Percentiles rank a stretch among this genome's conserved stretches.
phyloP scores from a whole-genome alignment of 2,888 invertebrate genomes.

The Nomada hirtipes region DNA sequence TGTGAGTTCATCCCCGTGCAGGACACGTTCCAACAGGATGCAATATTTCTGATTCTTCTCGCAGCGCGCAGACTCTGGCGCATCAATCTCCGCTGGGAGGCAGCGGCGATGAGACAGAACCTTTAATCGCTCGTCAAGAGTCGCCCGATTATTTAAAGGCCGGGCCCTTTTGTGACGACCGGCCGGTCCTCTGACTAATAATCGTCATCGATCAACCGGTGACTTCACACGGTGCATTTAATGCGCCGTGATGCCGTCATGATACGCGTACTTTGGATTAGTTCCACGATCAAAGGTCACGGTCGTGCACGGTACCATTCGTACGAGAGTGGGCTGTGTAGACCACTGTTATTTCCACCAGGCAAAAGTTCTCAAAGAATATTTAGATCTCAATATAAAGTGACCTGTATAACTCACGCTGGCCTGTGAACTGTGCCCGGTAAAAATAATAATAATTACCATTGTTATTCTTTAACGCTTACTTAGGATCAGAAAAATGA shows the following conservation, averaged over 20 bases:
- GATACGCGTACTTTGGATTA: constrained; percentile 81
- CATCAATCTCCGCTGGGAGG: constrained; percentile 63
- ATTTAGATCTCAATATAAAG: neutral
- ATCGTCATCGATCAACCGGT: constrained; percentile 81
- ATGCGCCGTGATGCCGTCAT: constrained; percentile 78
- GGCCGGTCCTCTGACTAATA: constrained; percentile 79
- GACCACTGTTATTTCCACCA: neutral
- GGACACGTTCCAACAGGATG: constrained; percentile 54
- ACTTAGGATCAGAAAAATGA: too few relatives aligned
- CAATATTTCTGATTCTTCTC: constrained; percentile 68
- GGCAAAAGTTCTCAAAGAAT: neutral
- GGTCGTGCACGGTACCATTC: constrained; percentile 65
- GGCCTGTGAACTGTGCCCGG: too few relatives aligned
- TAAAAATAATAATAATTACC: too few relatives aligned
- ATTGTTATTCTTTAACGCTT: too few relatives aligned
- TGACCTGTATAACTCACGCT: neutral
- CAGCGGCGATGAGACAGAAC: constrained; percentile 64
- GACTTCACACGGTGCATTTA: constrained; percentile 78
- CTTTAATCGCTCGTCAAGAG: constrained; percentile 72
- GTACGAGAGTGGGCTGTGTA: constrained; percentile 26
- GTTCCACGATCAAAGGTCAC: constrained; percentile 79
- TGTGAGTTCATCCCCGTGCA: neutral
- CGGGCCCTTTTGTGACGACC: constrained; percentile 67
- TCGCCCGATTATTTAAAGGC: constrained; percentile 72
- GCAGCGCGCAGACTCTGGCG: constrained; percentile 47